phyloP scores from a whole-genome alignment of 2,888 invertebrate genomes.

The Tridacna gigas region DNA sequence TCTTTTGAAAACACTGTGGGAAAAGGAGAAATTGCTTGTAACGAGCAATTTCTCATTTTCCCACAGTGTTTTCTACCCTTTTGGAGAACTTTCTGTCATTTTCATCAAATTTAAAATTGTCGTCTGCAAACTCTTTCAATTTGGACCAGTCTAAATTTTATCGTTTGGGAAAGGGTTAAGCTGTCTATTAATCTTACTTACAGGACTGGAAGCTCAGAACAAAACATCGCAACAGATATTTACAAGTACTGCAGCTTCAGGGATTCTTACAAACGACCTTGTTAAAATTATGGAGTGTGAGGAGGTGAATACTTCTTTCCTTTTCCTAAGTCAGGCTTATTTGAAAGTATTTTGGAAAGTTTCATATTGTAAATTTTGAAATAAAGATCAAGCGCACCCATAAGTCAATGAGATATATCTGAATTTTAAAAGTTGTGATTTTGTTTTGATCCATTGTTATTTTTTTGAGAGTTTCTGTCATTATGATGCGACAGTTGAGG shows the following conservation, averaged over 20 bases:
- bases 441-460: no score
- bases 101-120: no score
- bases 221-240: constrained; percentile 79
- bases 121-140: no score
- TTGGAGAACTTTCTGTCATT: no score
- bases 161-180: no score
- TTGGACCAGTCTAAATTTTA: no score
- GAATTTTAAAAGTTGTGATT: no score
- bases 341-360: not conserved
- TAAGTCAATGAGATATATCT: no score
- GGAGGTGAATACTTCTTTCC: constrained; percentile 55
- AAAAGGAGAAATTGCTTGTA: not conserved
- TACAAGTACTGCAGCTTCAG: constrained; percentile 83
- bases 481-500: no score
- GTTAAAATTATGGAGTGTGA: constrained; percentile 81
- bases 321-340: not conserved
- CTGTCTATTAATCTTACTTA: not conserved
- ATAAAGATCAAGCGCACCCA: no score
- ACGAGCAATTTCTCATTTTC: not conserved
- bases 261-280: constrained; percentile 84
- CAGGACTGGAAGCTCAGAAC: constrained; percentile 33
- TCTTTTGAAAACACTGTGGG: not conserved
- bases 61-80: not conserved
- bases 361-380: no score
- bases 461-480: no score